Evolutionary conservation across 1,140 invertebrate genomes (phyloP), one percentile per base, ranked within the genome.

Genomic region (Acromyrmex echinatior): DNA sequence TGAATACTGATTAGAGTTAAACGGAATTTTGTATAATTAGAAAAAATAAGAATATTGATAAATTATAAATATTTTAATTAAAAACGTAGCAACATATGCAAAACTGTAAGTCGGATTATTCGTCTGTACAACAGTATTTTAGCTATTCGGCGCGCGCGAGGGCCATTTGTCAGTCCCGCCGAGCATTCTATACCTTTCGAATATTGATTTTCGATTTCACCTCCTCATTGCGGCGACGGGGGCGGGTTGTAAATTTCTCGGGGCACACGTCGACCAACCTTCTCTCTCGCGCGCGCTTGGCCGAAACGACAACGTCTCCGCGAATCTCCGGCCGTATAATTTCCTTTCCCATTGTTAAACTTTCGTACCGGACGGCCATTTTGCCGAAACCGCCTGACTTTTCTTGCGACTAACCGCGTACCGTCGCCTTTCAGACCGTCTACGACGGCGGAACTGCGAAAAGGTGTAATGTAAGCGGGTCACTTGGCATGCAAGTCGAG

Each of bases 401-500:
- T 74, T 71, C 63, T 74, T 62, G 78, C 66, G 49, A 39, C 18
- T 12, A 16, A 49, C 18, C 45, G 51, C 12, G 70, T 45, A 39
- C 31, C 31, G 21, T 14, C 56, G 45, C 21, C 66, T 84, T 90
- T 89, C 66, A 78, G 63, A 28, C 53, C 56, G 39, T 49, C 56
- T 70, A 14, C 80, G 45, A 12, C 39, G 49, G 3, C 16, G 78
- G 31, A 65, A 78, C n/a, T 60, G 12, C 73, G 53, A 85, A 56
- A 88, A 85, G 79, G 73, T 66, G 87, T 79, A 92, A 90, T 87
- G 73, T 81, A 79, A 74, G 62, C 70, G 74, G 87, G 87, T 91
- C 89, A 91, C 87, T 93, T 92, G 88, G 88, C 87, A 92, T 91
- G 90, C 89, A 92, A 86, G 88, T 58, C 91, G 71, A 87, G 87